Evolutionary conservation across 2,797 vertebrate species (phyloP).

Genomic region (Onychomys leucogaster): DNA sequence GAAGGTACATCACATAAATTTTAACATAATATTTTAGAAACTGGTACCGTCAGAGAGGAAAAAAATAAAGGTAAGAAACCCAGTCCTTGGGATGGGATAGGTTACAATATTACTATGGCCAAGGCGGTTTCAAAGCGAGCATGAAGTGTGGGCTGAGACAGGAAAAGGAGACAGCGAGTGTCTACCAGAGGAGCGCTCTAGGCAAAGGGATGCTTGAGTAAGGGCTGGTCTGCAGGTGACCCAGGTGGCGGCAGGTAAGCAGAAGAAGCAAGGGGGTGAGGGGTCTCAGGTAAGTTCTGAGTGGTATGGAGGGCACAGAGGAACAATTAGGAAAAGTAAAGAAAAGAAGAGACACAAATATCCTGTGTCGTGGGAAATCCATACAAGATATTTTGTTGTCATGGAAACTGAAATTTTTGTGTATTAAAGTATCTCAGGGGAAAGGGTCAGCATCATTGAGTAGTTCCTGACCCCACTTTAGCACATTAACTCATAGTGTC

Average conservation of each 20-base stretch:
- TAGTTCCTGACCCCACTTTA: neutral
- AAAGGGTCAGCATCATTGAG: neutral
- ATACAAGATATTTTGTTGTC: neutral
- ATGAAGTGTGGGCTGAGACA: neutral
- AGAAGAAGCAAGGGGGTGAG: neutral
- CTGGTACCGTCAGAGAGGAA: neutral
- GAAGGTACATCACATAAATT: slow-evolving; percentile 21
- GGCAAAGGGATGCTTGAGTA: neutral
- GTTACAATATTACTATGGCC: neutral
- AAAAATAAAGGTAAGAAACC: neutral
- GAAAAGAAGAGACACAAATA: neutral
- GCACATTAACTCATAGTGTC: neutral
- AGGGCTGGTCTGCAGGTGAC: neutral
- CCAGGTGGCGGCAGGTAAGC: neutral
- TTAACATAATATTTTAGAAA: slow-evolving; percentile 23
- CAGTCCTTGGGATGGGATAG: neutral
- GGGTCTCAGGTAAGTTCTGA: neutral
- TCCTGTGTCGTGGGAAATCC: neutral
- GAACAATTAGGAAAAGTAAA: neutral
- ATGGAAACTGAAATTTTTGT: neutral
- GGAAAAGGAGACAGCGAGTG: neutral
- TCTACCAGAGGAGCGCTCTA: neutral
- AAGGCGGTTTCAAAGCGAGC: neutral
- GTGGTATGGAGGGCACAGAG: neutral
- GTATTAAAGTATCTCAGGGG: neutral